Base-by-base conservation (phyloP, 2,888 invertebrate genomes). In the Luperina nickerlii region DNA sequence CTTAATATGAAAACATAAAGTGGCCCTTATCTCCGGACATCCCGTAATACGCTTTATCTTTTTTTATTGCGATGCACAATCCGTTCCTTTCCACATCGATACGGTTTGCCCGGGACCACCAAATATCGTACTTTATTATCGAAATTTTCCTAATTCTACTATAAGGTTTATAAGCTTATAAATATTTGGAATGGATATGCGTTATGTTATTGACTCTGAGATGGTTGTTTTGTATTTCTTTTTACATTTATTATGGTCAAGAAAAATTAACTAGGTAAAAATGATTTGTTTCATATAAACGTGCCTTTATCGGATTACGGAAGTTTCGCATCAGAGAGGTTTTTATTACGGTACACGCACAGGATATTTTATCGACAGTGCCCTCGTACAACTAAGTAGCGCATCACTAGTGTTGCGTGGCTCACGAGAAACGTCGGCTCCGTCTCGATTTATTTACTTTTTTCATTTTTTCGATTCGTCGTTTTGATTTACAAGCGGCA, bases 401-500 rank as follows among this genome's bases (percentile, higher is more conserved):
- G 80, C 94, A 86, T 92, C 94, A 93, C 94, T 95, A 92, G 72
- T 82, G 91, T 89, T 89, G 91, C 88, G 90, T 90, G 91, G 90
- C 91, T 91, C 90, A 91, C 91, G 91, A 94, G 94, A 94, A 93
- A 93, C 92, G 94, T 94, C 92, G 91, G 82, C 92, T 90, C 87
- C 90, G 93, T 92, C 91, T 92, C 91, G 92, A 93, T 92, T 93
- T 94, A 93, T 95, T 93, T 94, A 91, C 92, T 92, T 93, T 94
- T 93, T 93, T 92, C 91, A 92, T 94, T 93, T 96, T 95, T 95
- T 95, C 93, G 93, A 95, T 95, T 95, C 93, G 92, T 95, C 94
- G 93, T 94, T 96, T 95, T 96, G 96, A 96, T 96, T 96, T 96
- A 96, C 96, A 95, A 94, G 93, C 95, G 93, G 92, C 92, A 95